phyloP scores from a whole-genome alignment of 2,888 invertebrate species.

The Resseliella maxima region DNA sequence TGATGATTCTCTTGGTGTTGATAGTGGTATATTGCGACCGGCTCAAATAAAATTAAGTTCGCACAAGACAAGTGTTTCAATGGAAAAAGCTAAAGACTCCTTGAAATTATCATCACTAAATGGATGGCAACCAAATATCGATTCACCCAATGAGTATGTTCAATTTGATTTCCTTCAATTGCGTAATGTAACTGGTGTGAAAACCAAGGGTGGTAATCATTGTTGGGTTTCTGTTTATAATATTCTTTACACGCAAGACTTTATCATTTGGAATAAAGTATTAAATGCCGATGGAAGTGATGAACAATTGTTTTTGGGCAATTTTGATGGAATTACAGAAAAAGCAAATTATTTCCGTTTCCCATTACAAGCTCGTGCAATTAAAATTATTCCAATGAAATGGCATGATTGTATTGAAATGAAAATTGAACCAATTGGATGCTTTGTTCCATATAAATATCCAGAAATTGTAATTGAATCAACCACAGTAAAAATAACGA shows the following conservation, averaged over 20 bases:
- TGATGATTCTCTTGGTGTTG: conserved; percentile 79
- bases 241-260: conserved; percentile 79
- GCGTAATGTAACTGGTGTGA: conserved; percentile 81
- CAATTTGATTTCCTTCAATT: conserved; percentile 80
- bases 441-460: conserved; percentile 79
- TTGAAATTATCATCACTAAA: conserved; percentile 66
- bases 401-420: conserved; percentile 82
- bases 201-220: conserved; percentile 76
- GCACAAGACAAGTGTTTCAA: conserved; percentile 62
- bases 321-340: conserved; percentile 74
- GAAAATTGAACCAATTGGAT: conserved; percentile 81
- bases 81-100: conserved; percentile 62
- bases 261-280: conserved; percentile 77
- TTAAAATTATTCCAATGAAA: conserved; percentile 77
- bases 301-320: conserved; percentile 76
- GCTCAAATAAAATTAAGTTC: conserved; percentile 74
- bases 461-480: conserved; percentile 58
- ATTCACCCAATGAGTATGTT: conserved; percentile 77
- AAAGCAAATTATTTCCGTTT: conserved; percentile 76
- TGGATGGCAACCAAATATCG: conserved; percentile 77
- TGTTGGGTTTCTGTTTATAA: conserved; percentile 83
- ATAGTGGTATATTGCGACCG: conserved; percentile 72
- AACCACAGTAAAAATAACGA: conserved; percentile 49
- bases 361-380: conserved; percentile 78
- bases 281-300: conserved; percentile 69